Base-by-base conservation (phyloP, 2,888 invertebrate genomes). In the Zhuqinia jingwanae region DNA sequence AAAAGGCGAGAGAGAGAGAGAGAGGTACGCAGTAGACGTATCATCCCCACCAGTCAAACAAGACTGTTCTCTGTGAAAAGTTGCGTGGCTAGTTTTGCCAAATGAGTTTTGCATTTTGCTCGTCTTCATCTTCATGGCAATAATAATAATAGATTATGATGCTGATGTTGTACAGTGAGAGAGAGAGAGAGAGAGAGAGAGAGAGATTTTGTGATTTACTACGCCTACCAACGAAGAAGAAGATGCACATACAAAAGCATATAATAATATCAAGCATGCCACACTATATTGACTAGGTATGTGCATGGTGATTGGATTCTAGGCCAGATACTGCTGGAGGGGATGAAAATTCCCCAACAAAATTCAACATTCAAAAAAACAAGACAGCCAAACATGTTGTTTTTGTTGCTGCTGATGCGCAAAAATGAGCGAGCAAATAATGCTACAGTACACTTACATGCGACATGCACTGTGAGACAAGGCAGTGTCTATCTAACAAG, bases 261-360 rank as follows among this genome's bases (percentile, higher is more conserved):
- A 8, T 45, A 53, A n/a, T n/a, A 53, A 3, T 13, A 27, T 36
- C 36, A 36, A 6, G 60, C 17, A 65, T 36, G 65, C 36, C n/a
- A 65, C n/a, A 20, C 10, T 11, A 42, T n/a, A n/a, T n/a, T n/a
- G n/a, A n/a, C 13, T 6, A n/a, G n/a, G 30, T 8, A 11, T 13
- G 76, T 5, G 22, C 45, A 68, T 68, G 20, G 13, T 73, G 73
- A 73, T 73, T 73, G 73, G 42, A 77, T 87, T 87, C 87, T 87
- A 87, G 87, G 87, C 81, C 81, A 87, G 77, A 80, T 60, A 87
- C 27, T 68, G 87, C 81, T 87, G 81, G 81, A 87, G 87, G 87
- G 87, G 87, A 87, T 87, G 82, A 87, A 82, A 87, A 87, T 81
- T 87, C 81, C 87, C 87, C 81, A 77, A 53, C 80, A 17, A 36